Conservation (phyloP, 2,888 invertebrate genomes). For the Eupithecia subumbrata region DNA sequence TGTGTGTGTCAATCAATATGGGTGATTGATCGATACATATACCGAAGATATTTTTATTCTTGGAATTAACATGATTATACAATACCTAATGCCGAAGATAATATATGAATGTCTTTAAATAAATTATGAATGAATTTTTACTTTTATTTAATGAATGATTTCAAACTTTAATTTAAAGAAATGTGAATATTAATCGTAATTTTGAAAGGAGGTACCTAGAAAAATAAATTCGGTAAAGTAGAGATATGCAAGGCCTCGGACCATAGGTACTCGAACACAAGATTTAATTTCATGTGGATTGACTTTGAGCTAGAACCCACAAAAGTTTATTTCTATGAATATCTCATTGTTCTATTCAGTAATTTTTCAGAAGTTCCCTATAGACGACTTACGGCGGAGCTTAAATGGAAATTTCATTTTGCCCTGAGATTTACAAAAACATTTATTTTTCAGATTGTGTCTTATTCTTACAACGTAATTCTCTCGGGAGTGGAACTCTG, state of each 20-base stretch:
- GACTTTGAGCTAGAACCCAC: neutral
- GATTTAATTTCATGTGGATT: neutral
- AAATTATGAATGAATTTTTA: too few relatives aligned
- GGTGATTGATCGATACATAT: neutral
- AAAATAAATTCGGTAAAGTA: too few relatives aligned
- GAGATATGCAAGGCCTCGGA: neutral
- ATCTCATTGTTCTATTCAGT: neutral
- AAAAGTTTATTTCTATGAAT: neutral
- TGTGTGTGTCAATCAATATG: neutral
- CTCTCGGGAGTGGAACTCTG: neutral
- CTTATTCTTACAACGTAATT: neutral
- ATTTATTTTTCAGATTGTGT: constrained; percentile 1
- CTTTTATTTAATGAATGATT: too few relatives aligned
- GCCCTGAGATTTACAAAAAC: constrained; percentile 1
- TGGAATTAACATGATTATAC: too few relatives aligned
- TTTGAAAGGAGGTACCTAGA: too few relatives aligned
- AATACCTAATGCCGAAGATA: too few relatives aligned
- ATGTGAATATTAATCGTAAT: neutral
- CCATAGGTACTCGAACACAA: neutral
- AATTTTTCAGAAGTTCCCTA: neutral
- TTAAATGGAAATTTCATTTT: constrained; percentile 2
- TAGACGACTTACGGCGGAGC: neutral
- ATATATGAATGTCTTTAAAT: too few relatives aligned
- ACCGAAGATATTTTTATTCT: neutral
- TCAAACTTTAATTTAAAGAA: neutral